Percentiles rank a stretch among this genome's conserved stretches.
phyloP scores from a whole-genome alignment of 2,113 vertebrate species.

The Podiceps cristatus region DNA sequence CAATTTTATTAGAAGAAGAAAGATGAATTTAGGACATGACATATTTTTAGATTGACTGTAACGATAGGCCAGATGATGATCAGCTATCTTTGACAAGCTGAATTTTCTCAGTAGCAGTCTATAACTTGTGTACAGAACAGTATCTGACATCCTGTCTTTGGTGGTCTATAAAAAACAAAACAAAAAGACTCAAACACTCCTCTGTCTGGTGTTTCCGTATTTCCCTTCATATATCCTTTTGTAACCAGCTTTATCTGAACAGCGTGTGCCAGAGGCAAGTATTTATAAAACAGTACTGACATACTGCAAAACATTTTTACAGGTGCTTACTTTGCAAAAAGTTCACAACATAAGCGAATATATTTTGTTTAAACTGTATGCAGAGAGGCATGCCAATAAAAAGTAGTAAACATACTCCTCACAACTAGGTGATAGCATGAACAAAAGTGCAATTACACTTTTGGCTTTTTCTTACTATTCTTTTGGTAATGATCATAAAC shows the following conservation, averaged over 20 bases:
- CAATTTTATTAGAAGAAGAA: neutral
- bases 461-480: neutral
- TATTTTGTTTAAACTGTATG: neutral
- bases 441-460: neutral
- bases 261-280: neutral
- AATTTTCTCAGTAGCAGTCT: neutral
- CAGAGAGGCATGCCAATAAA: neutral
- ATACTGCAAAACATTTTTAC: neutral
- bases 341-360: neutral
- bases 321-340: neutral
- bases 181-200: neutral
- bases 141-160: neutral
- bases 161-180: neutral
- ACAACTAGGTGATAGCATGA: neutral
- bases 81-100: neutral
- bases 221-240: neutral
- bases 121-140: neutral
- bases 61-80: neutral
- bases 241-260: neutral
- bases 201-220: neutral
- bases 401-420: neutral
- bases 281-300: neutral
- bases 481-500: neutral
- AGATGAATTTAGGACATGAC: neutral
- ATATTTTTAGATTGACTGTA: neutral